phyloP scores from a whole-genome alignment of 2,797 vertebrate species.

The Amblyraja radiata region DNA sequence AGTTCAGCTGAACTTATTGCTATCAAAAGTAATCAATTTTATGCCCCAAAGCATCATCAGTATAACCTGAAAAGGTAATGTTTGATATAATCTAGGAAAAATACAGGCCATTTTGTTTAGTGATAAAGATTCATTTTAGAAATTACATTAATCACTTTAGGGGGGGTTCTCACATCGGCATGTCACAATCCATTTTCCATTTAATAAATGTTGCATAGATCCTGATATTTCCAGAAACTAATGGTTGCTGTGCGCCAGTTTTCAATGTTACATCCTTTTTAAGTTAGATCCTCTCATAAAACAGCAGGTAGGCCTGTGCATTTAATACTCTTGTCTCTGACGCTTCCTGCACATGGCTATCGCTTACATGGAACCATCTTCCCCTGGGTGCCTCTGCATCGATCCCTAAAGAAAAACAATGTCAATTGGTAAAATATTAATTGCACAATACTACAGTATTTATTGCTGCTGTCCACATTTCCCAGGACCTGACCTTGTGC shows the following conservation, averaged over 20 bases:
- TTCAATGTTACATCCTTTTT: background rate
- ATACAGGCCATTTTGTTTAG: background rate
- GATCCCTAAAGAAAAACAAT: constrained; percentile 45
- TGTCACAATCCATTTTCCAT: background rate
- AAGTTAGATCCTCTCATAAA: constrained; percentile 79
- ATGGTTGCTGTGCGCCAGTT: too few species aligned
- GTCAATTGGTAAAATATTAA: background rate
- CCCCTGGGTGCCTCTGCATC: constrained; percentile 61
- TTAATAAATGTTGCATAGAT: constrained; percentile 37
- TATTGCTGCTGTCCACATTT: background rate
- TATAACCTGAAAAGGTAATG: background rate
- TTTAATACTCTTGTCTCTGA: constrained; percentile 71
- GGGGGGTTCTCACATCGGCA: too few species aligned
- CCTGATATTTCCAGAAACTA: background rate
- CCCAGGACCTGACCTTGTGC: too few species aligned
- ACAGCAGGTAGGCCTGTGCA: constrained; percentile 94
- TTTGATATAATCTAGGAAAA: background rate
- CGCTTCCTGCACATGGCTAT: constrained; percentile 78
- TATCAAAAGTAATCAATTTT: constrained; percentile 25
- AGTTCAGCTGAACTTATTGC: background rate
- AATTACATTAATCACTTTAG: background rate
- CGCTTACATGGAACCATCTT: constrained; percentile 90
- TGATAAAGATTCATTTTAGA: background rate
- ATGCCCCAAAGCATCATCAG: background rate
- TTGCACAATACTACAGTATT: background rate